These are phyloP conservation scores for Caenorhabditis auriculariae DNA, from an alignment of 2,888 invertebrate genomes.

Conservation along the genomic window DNA sequence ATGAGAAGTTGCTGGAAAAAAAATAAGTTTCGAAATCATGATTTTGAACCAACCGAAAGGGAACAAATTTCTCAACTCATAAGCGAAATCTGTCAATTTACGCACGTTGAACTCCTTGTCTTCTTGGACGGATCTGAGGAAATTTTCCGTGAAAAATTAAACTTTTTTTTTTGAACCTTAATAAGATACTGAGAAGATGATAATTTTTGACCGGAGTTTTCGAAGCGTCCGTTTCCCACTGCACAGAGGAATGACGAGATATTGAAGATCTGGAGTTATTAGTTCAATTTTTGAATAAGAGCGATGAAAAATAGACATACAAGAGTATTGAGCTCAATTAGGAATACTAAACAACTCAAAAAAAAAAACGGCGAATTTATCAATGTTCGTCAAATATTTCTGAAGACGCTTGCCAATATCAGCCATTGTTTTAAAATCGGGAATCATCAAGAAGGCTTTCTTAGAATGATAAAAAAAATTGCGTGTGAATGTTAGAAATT, in stretches of 20 bases:
- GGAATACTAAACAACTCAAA: too few relatives aligned
- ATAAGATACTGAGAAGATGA: conserved; percentile 38
- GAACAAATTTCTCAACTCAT: conserved; percentile 46
- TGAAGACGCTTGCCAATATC: too few relatives aligned
- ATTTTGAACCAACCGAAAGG: conserved; percentile 23
- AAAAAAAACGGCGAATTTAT: too few relatives aligned
- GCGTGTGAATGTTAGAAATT: too few relatives aligned
- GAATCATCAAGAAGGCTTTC: too few relatives aligned
- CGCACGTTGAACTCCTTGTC: conserved; percentile 16
- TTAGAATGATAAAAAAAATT: too few relatives aligned
- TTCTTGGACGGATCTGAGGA: conserved; percentile 13
- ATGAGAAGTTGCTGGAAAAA: conserved; percentile 23
- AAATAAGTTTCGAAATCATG: neutral
- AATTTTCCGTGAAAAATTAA: neutral
- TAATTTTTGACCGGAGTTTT: conserved; percentile 39
- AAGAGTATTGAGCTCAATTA: too few relatives aligned
- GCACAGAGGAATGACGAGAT: neutral
- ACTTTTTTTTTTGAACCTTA: conserved; percentile 6
- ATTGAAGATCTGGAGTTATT: neutral
- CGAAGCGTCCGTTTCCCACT: conserved; percentile 12
- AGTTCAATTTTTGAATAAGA: neutral
- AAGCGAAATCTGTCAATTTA: conserved; percentile 41
- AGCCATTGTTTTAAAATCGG: too few relatives aligned
- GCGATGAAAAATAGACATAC: too few relatives aligned
- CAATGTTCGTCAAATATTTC: too few relatives aligned